Base-by-base conservation (phyloP, 2,113 vertebrate species). In the Panthera tigris region DNA sequence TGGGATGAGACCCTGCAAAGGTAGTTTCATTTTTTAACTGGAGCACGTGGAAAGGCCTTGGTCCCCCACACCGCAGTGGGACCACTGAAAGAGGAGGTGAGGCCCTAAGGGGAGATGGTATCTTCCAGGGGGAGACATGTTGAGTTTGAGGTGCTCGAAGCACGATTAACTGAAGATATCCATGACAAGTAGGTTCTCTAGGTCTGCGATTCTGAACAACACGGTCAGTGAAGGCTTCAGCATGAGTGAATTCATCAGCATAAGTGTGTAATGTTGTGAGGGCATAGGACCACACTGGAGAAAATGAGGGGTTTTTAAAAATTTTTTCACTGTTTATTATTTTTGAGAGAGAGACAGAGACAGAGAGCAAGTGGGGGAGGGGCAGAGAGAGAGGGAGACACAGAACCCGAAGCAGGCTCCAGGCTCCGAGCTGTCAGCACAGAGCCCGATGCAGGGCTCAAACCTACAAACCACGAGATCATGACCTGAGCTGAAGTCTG, bases 11-110 rank as follows among this genome's bases (percentile, higher is more conserved):
- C 10, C 45, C 82, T 73, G 7, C 25, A 65, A 61, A 91, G 5
- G 4, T 61, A 84, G 31, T 27, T 84, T 71, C 31, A 23, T 55
- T 89, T 78, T 66, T 87, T 89, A 65, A 82, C n/a, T 45, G 52
- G 16, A 19, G 23, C 25, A 33, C 8, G 92, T 92, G 97, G 94
- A 98, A 98, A 95, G 96, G 69, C 97, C 89, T 97, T 97, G 12
- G 96, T 39, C 15, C 15, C 74, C 33, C 10, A 45, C 10, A 8
- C 31, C 18, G 5, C 16, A 68, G 10, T 3, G 31, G 21, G 29
- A 41, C 31, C 48, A 45, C 50, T n/a, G 23, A 73, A 21, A 4
- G 14, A 36, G 15, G 50, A n/a, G 10, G 5, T 45, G 69, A 63
- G 41, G 18, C 48, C 73, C 5, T 27, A 2, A 39, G 39, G 0